Evolutionary conservation across 2,113 vertebrate species (phyloP).

Genomic region (Turnix velox): DNA sequence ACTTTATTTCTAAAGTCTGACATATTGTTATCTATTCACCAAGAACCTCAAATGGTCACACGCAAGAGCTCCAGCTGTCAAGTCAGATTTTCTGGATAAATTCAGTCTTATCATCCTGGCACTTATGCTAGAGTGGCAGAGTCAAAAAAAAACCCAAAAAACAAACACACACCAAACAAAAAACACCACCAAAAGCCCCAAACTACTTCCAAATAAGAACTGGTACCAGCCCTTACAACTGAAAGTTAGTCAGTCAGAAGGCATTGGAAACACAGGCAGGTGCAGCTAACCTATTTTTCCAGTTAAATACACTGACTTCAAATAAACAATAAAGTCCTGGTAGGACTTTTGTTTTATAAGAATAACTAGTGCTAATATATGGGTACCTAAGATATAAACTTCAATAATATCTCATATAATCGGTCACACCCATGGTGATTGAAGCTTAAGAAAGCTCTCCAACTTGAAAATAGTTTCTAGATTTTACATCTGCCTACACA

Average conservation of each 20-base stretch:
- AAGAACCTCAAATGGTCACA: background rate
- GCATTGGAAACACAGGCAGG: background rate
- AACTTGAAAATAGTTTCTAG: background rate
- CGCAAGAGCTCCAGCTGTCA: background rate
- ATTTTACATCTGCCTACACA: background rate
- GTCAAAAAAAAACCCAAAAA: background rate
- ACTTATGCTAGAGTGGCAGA: background rate
- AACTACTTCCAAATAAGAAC: background rate
- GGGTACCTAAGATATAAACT: background rate
- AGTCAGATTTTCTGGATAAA: background rate
- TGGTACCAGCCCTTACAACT: background rate
- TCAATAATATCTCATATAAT: background rate
- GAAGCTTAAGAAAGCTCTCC: background rate
- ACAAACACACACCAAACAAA: too few species aligned
- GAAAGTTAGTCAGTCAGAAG: background rate
- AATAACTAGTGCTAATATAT: background rate
- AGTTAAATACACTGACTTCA: background rate
- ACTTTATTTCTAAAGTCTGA: background rate
- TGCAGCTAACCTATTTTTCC: background rate
- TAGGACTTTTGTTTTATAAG: background rate
- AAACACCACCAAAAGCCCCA: background rate
- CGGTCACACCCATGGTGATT: background rate
- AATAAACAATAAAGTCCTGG: background rate
- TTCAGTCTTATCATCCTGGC: background rate
- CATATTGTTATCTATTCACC: background rate